Conservation (phyloP, 2,113 vertebrate genomes). For the Megaceryle torquata region DNA sequence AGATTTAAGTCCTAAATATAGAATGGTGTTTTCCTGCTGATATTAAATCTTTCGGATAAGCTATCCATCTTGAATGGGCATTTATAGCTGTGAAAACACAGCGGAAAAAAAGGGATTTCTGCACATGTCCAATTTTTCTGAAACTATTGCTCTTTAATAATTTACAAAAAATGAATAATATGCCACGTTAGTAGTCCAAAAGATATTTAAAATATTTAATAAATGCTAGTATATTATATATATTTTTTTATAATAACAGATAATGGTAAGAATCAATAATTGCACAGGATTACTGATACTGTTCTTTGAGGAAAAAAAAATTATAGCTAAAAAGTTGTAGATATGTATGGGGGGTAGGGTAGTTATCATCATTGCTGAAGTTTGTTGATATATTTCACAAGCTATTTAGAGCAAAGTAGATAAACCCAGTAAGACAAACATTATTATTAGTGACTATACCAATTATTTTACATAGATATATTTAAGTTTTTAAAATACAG, state of each 20-base stretch:
- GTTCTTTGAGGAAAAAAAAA: constrained; percentile 2
- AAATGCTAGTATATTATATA: constrained; percentile 19
- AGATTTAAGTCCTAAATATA: neutral
- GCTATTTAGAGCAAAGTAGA: constrained; percentile 9
- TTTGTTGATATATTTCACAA: neutral
- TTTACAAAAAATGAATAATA: constrained; percentile 37
- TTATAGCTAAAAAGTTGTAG: neutral
- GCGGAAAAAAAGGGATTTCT: neutral
- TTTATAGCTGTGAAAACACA: constrained; percentile 35
- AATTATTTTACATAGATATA: neutral
- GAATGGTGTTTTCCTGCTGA: neutral
- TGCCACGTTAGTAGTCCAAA: constrained; percentile 24
- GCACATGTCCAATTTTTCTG: constrained; percentile 5
- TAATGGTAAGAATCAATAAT: constrained; percentile 39
- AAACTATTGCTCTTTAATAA: constrained; percentile 49
- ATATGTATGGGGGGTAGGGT: neutral
- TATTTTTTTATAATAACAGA: neutral
- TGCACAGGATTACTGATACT: neutral
- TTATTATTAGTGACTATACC: neutral
- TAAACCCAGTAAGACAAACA: neutral
- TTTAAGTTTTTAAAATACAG: neutral
- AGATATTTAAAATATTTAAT: constrained; percentile 58
- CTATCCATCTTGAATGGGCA: neutral
- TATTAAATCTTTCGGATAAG: neutral
- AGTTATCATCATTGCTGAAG: neutral